Percentiles rank a stretch among this genome's conserved stretches.
Evolutionary conservation across 2,888 invertebrate species (phyloP).

Genomic region (Bellardia pandia): DNA sequence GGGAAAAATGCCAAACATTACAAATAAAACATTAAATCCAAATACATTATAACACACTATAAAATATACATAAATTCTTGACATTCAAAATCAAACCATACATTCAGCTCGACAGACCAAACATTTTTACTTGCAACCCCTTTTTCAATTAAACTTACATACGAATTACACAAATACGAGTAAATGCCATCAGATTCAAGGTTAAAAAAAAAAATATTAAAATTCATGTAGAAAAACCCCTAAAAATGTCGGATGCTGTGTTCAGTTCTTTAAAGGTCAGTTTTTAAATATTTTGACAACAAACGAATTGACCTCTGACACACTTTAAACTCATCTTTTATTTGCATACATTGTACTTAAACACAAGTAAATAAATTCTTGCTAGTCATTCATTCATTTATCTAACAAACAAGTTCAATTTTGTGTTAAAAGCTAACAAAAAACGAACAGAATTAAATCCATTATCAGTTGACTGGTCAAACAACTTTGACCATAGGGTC

Average conservation of each 20-base stretch:
- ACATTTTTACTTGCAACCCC: slow-evolving; percentile 57
- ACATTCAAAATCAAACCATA: slow-evolving; percentile 45
- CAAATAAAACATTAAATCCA: slow-evolving; percentile 9
- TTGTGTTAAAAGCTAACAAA: slow-evolving; percentile 54
- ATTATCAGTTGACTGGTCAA: slow-evolving; percentile 66
- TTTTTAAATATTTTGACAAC: slow-evolving; percentile 62
- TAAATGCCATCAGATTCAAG: slow-evolving; percentile 49
- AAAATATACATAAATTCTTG: slow-evolving; percentile 30
- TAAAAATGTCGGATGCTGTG: slow-evolving; percentile 63
- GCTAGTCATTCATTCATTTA: slow-evolving; percentile 14
- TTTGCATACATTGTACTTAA: neutral
- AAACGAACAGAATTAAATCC: slow-evolving; percentile 41
- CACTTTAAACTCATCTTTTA: slow-evolving; percentile 38
- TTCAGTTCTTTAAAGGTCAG: slow-evolving; percentile 54
- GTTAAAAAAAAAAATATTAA: slow-evolving; percentile 15
- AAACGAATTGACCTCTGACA: slow-evolving; percentile 68
- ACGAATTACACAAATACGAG: neutral
- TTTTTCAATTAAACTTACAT: slow-evolving; percentile 9
- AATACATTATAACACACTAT: neutral
- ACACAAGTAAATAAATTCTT: neutral
- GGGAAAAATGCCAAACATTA: neutral
- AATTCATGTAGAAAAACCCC: slow-evolving; percentile 18
- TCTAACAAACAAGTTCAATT: slow-evolving; percentile 38
- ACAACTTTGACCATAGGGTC: slow-evolving; percentile 61
- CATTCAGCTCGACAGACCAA: slow-evolving; percentile 33